Base-by-base conservation (phyloP, 2,888 invertebrate species). In the Phengaris arion region DNA sequence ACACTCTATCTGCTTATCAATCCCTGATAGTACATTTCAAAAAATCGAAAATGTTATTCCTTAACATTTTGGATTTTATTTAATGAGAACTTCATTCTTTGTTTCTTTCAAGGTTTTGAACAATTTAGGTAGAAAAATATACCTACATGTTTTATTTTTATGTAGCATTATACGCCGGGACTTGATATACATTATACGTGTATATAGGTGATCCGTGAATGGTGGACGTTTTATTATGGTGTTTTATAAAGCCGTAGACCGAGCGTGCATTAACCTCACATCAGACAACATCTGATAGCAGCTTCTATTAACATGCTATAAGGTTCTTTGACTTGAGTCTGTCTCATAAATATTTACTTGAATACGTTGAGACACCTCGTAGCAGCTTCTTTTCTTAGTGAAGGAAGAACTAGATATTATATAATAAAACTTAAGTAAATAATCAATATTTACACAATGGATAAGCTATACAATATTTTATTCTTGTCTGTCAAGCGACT, bases 331-430 rank as follows among this genome's bases (percentile, higher is more conserved):
- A 22, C 64, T 45, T 64, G 45, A 64, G 64, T 64, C 64, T 64
- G 35, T 13, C 35, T 64, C 64, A 64, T 64, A 64, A 64, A 64
- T 64, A 64, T 64, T 64, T 35, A 64, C 64, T 64, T 64, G 64
- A 12, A 64, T 64, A 64, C 64, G 35, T 13, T 45, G 35, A 35
- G 64, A 13, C 64, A 64, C 35, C 13, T 45, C 13, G 15, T 45
- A 64, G 2, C 35, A 12, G 13, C 35, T 13, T 64, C 35, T 2
- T 64, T 13, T 45, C 13, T 64, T 12, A 64, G 35, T 15, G 15
- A 1, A 22, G 5, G 10, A 0, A 8, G 48, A 48, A 6, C 48
- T 48, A 0, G 48, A 48, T 48, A 48, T 7, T 48, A 48, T 48
- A 48, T 48, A 6, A 48, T 22, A 22, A 22, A 22, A 22, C 22